Percentiles rank a stretch among this genome's conserved stretches.
phyloP scores from a whole-genome alignment of 2,888 invertebrate genomes.

The Cheilosia soror region DNA sequence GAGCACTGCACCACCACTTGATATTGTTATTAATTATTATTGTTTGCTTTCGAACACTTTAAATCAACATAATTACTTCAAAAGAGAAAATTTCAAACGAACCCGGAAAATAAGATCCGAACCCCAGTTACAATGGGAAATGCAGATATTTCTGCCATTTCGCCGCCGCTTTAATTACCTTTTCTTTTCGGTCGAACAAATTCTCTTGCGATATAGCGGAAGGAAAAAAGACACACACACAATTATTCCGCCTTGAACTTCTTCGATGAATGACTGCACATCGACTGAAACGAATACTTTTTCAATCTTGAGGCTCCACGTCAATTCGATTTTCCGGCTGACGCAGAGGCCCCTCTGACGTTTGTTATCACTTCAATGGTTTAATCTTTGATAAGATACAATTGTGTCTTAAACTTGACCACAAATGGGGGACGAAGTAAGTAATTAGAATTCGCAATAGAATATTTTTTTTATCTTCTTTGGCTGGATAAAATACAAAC shows the following conservation, averaged over 20 bases:
- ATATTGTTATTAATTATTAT: not conserved
- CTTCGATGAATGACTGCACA: constrained; percentile 55
- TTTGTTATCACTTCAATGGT: constrained; percentile 46
- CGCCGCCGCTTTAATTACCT: not conserved
- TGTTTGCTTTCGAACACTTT: constrained; percentile 1
- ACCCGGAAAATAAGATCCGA: constrained; percentile 17
- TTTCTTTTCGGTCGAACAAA: not conserved
- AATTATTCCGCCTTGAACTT: constrained; percentile 36
- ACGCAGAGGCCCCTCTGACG: constrained; percentile 57
- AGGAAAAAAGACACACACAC: not conserved
- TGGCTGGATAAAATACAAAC: constrained; percentile 29
- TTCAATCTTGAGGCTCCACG: constrained; percentile 34
- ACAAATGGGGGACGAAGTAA: not conserved
- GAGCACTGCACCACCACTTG: not conserved
- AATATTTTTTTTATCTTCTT: constrained; percentile 2
- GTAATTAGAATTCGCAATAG: constrained; percentile 38
- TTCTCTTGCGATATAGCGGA: constrained; percentile 27
- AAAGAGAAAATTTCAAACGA: not conserved
- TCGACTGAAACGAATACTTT: constrained; percentile 44
- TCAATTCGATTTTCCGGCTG: constrained; percentile 37
- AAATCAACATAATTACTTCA: not conserved
- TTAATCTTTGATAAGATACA: constrained; percentile 65
- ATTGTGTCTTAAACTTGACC: constrained; percentile 34
- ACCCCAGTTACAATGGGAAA: not conserved
- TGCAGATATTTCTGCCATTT: not conserved